A percentile compares a stretch with the other conserved stretches of the same genome.
Conservation (phyloP, 2,113 vertebrate species). For the Sula dactylatra region DNA sequence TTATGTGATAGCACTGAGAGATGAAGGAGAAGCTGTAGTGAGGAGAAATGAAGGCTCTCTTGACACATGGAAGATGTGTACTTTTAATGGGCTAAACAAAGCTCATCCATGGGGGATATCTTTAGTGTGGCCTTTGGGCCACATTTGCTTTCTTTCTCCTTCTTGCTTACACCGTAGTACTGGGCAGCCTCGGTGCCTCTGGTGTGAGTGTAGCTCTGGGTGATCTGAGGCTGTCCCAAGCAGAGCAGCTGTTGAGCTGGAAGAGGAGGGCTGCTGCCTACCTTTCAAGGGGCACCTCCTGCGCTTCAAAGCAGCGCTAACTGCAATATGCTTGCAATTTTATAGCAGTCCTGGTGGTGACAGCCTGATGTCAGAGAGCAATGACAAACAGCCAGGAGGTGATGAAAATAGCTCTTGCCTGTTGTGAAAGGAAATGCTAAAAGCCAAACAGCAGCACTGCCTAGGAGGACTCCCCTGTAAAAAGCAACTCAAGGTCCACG, state of each 20-base stretch:
- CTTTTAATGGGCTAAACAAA: background rate
- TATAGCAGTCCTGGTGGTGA: background rate
- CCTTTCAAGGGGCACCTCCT: background rate
- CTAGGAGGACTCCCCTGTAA: background rate
- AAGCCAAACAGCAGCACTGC: background rate
- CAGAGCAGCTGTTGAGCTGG: background rate
- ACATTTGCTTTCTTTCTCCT: background rate
- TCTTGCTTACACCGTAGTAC: accelerated
- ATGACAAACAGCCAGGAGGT: conserved; percentile 4
- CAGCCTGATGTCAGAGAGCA: background rate
- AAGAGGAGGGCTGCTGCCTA: background rate
- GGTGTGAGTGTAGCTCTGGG: background rate
- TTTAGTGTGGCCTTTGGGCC: conserved; percentile 16
- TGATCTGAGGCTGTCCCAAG: background rate
- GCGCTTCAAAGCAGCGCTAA: background rate
- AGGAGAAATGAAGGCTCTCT: background rate
- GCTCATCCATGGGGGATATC: background rate
- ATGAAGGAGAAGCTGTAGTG: background rate
- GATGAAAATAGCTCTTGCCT: background rate
- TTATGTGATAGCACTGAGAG: background rate
- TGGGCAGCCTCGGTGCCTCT: background rate
- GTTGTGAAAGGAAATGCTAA: conserved; percentile 4
- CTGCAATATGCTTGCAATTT: background rate
- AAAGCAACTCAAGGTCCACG: background rate
- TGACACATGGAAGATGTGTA: conserved; percentile 22